These are phyloP conservation scores for Caenorhabditis macrosperma DNA, from an alignment of 2,888 invertebrate genomes.

Conservation along the genomic window DNA sequence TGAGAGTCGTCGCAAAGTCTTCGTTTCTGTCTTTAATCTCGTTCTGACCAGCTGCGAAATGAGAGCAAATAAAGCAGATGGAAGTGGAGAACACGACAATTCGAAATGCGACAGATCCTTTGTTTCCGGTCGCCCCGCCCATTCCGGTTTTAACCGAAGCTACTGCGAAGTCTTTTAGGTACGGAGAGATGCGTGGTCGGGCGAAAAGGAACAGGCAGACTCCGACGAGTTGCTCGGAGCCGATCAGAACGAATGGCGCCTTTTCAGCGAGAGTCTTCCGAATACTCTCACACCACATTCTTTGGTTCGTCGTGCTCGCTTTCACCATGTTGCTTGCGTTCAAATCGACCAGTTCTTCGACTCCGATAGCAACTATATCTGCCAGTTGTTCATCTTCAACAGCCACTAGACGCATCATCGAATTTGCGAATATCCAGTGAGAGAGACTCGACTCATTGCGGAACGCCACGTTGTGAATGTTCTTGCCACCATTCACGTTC, in stretches of 20 bases:
- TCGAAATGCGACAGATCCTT: slow-evolving; percentile 82
- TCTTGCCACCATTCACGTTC: slow-evolving; percentile 99
- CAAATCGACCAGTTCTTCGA: slow-evolving; percentile 98
- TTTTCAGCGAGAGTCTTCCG: slow-evolving; percentile 84
- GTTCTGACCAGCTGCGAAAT: slow-evolving; percentile 98
- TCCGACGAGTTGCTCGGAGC: slow-evolving; percentile 84
- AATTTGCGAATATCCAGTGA: slow-evolving; percentile 81
- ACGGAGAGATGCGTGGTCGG: slow-evolving; percentile 90
- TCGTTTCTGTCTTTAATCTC: slow-evolving; percentile 92
- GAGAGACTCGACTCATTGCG: slow-evolving; percentile 81
- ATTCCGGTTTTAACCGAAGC: slow-evolving; percentile 93
- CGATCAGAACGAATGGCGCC: slow-evolving; percentile 71
- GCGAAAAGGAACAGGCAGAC: slow-evolving; percentile 97
- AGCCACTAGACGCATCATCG: slow-evolving; percentile 60
- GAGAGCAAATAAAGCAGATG: slow-evolving; percentile 97
- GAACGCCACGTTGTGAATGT: slow-evolving; percentile 92
- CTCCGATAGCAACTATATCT: slow-evolving; percentile 97
- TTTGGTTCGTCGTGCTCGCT: slow-evolving; percentile 92
- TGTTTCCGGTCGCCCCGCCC: slow-evolving; percentile 97
- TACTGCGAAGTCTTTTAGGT: slow-evolving; percentile 83
- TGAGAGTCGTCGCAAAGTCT: slow-evolving; percentile 95
- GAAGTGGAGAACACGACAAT: slow-evolving; percentile 94
- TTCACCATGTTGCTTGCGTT: slow-evolving; percentile 98
- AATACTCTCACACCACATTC: slow-evolving; percentile 94
- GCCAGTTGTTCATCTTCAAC: slow-evolving; percentile 81